Evolutionary conservation across 2,797 vertebrate species (phyloP), one percentile per base, ranked within the genome.

Genomic region (Allochrocebus solatus): DNA sequence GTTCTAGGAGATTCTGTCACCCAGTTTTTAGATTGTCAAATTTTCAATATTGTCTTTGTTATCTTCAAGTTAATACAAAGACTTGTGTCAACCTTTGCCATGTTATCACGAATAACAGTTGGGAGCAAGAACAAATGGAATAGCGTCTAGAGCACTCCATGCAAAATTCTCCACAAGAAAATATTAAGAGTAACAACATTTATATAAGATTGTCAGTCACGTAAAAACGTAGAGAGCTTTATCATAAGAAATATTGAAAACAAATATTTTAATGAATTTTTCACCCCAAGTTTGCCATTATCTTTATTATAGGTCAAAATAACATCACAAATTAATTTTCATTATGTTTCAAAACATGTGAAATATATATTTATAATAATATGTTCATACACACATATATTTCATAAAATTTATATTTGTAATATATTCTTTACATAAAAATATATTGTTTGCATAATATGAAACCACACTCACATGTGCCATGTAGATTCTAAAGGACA

Each of bases 301-400:
- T 93, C 61, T 64, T n/a, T 78, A 83, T 41, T 74, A n/a, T 79
- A 41, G 8, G 26, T 26, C 24, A n/a, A 78, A 92, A 55, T 89
- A 50, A 33, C 1, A 72, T 79, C 17, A 93, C 5, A 74, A 72
- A 74, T 48, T 55, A 21, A 70, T 55, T 80, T 80, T 78, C 13
- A 74, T 78, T 55, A 53, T 22, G 8, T 75, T 80, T 95, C 55
- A 83, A 91, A 57, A 39, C 14, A 92, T 13, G 17, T 57, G 24
- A 39, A 57, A 75, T 57, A 33, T 39, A 19, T 61, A 57, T 79
- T 75, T 88, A 50, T 4, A 79, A 50, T 39, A 48, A 36, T 30
- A 46, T 7, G 16, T 72, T 3, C 30, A 5, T 9, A 57, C 5
- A 17, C 0, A 39, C 0, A 64, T 22, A 48, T 0, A 24, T 10